Evolutionary conservation across 2,888 invertebrate genomes (phyloP), one percentile per base, ranked within the genome.

Genomic region (Matsumyia berberina): DNA sequence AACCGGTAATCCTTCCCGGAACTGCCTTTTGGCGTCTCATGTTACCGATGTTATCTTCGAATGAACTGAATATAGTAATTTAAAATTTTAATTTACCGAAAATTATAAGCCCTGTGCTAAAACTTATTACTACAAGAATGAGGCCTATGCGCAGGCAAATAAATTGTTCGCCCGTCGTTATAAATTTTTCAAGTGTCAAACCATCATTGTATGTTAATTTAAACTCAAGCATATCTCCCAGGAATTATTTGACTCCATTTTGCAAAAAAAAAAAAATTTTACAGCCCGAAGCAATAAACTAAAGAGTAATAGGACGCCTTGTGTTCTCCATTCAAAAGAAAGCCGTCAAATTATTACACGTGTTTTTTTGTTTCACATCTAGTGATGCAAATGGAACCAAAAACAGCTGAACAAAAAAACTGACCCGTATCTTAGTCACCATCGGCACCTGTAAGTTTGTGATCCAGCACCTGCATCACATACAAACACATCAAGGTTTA

Each of bases 381-480:
- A n/a, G 24, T 62, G 57, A 57, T 39, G 6, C n/a, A 73, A 64
- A 73, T 64, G 53, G 5, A 17, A 15, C 31, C 15, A 8, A 19
- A 46, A 72, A 64, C 69, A 70, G 57, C 49, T 44, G 15, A 64
- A 44, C 15, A 17, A 37, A 35, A 19, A 37, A 35, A 19, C 62
- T 64, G 72, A 60, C 70, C 82, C 51, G 29, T 60, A 72, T 62
- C 55, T 57, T 17, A n/a, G 46, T 55, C 78, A 31, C 33, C 58
- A 17, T 11, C 17, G 67, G 79, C 83, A 73, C 83, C 78, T 79
- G 82, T 73, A 55, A 11, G n/a, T 29, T 12, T 44, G 9, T 5
- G 33, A 66, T 66, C 51, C 76, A 62, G 24, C 69, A 62, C 39
- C 62, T 46, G 24, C 69, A 62, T 33, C 62, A 46, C 33, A 69